Evolutionary conservation across 2,113 vertebrate species (phyloP).

Genomic region (Cyanocitta stelleri): DNA sequence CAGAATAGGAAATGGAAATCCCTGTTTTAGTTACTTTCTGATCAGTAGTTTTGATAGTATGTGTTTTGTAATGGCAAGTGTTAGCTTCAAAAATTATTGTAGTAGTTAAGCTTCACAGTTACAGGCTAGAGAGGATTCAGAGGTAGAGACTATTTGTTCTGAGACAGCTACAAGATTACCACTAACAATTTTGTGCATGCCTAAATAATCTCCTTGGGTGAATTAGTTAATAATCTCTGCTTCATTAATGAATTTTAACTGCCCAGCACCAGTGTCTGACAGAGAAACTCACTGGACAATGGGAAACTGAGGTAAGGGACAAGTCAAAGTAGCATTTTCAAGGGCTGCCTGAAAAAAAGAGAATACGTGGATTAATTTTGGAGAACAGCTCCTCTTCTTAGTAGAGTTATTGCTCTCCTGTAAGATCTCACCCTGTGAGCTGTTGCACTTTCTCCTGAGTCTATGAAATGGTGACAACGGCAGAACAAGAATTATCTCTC

Average conservation of each 20-base stretch:
- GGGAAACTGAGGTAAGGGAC: background rate
- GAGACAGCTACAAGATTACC: background rate
- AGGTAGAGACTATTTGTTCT: background rate
- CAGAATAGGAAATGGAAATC: background rate
- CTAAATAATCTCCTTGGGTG: background rate
- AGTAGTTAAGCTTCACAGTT: background rate
- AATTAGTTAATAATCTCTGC: background rate
- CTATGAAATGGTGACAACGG: background rate
- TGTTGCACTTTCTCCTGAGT: background rate
- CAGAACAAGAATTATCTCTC: constrained; percentile 13
- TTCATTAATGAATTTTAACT: background rate
- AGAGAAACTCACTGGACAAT: background rate
- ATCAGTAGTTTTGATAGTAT: background rate
- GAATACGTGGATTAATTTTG: background rate
- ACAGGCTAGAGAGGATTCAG: background rate
- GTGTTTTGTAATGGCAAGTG: background rate
- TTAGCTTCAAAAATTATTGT: background rate
- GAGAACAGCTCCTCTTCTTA: background rate
- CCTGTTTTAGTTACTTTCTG: background rate
- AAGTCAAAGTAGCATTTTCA: background rate
- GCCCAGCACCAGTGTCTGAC: background rate
- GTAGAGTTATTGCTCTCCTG: background rate
- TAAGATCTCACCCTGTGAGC: background rate
- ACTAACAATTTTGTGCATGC: background rate
- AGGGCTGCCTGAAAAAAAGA: background rate